Percentiles rank a stretch among this genome's conserved stretches.
Conservation (phyloP, 2,113 vertebrate species). For the Sebastes fasciatus region DNA sequence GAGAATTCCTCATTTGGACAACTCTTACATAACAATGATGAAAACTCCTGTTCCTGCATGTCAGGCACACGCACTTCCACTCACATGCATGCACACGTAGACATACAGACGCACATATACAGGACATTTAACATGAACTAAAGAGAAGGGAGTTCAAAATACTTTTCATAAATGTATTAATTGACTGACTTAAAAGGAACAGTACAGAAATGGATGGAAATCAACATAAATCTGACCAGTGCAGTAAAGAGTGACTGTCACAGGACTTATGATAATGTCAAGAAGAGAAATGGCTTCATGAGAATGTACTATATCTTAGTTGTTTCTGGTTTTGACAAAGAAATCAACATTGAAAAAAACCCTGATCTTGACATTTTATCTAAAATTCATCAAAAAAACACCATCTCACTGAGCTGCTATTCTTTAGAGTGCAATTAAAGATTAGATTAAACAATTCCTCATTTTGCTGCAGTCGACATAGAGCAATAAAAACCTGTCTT, state of each 20-base stretch:
- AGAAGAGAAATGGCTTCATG: background rate
- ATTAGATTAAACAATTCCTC: conserved; percentile 14
- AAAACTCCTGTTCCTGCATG: conserved; percentile 25
- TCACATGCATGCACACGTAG: background rate
- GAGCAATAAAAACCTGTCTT: background rate
- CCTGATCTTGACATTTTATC: background rate
- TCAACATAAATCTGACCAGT: background rate
- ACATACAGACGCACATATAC: background rate
- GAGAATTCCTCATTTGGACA: conserved; percentile 51
- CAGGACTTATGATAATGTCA: background rate
- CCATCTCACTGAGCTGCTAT: background rate
- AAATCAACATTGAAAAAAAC: background rate
- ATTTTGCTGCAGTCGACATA: background rate
- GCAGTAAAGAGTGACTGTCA: background rate
- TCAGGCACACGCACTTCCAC: background rate
- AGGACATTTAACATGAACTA: background rate
- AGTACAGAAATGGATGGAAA: background rate
- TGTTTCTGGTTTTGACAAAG: background rate
- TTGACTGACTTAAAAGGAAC: background rate
- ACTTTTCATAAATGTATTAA: background rate
- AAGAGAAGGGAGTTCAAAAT: background rate
- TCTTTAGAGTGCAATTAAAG: background rate
- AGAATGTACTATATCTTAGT: background rate
- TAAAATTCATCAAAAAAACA: background rate
- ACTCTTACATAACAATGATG: conserved; percentile 54